Evolutionary conservation across 2,113 vertebrate species (phyloP).

Genomic region (Pygoscelis adeliae): DNA sequence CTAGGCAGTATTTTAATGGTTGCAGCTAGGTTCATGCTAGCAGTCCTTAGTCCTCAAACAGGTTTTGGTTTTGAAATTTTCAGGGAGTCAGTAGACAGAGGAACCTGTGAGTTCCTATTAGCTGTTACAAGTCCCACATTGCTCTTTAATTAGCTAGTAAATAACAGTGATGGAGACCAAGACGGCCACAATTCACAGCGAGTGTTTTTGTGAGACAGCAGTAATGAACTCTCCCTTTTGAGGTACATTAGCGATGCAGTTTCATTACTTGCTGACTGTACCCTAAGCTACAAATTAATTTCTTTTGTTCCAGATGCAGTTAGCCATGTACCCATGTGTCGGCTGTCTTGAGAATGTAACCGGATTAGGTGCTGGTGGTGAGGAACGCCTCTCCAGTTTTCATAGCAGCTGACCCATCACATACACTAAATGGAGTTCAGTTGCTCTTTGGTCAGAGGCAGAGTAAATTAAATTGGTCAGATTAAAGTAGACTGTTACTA

Average conservation of each 20-base stretch:
- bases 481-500: neutral
- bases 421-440: neutral
- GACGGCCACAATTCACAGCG: neutral
- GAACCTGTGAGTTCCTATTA: neutral
- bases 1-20: neutral
- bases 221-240: neutral
- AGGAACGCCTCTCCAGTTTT: neutral
- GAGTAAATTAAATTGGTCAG: neutral
- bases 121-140: neutral
- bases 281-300: neutral
- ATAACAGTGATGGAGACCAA: neutral
- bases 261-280: neutral
- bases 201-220: neutral
- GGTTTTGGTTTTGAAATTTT: neutral
- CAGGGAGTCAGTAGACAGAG: neutral
- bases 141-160: slow-evolving; percentile 16
- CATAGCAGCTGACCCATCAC: neutral
- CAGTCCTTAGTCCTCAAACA: neutral
- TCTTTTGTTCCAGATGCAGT: neutral
- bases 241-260: neutral
- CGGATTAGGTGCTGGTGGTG: neutral
- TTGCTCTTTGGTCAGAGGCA: neutral
- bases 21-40: neutral
- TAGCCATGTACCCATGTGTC: neutral
- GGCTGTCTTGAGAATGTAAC: neutral